phyloP scores from a whole-genome alignment of 2,888 invertebrate species.

The Ennomos fuscantarius region DNA sequence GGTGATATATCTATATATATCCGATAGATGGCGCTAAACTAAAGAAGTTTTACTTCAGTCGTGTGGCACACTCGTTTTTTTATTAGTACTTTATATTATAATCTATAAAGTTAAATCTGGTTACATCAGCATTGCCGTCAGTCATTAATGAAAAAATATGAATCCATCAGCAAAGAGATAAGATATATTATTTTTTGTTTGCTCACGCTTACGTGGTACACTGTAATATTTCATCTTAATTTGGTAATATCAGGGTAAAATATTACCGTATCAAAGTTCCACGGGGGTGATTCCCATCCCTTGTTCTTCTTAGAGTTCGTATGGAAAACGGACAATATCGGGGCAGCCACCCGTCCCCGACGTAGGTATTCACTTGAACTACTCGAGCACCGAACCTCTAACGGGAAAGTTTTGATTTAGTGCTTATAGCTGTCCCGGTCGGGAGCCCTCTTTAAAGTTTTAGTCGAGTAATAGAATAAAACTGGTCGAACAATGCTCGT shows the following conservation, averaged over 20 bases:
- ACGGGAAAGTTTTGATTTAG: constrained; percentile 83
- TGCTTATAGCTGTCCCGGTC: constrained; percentile 79
- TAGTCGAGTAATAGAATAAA: constrained; percentile 82
- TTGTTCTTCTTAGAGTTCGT: constrained; percentile 61
- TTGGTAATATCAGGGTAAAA: constrained; percentile 48
- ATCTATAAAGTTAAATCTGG: constrained; percentile 1
- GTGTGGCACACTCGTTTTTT: no score
- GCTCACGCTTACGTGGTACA: constrained; percentile 16
- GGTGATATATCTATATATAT: no score
- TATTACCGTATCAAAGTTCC: constrained; percentile 51
- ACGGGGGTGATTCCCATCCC: constrained; percentile 49
- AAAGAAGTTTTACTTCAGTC: no score
- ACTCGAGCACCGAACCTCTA: constrained; percentile 63
- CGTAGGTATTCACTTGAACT: constrained; percentile 70
- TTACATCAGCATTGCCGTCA: constrained; percentile 5
- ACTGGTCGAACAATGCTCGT: constrained; percentile 75
- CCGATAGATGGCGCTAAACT: no score
- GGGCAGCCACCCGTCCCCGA: constrained; percentile 57
- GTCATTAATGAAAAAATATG: constrained; percentile 20
- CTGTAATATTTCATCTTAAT: constrained; percentile 37
- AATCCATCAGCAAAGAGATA: constrained; percentile 15
- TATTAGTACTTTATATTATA: not conserved
- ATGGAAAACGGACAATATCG: constrained; percentile 65
- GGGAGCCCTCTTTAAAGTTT: constrained; percentile 79
- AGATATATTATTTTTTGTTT: constrained; percentile 25